Conservation (phyloP, 1,140 invertebrate genomes). For the Muscidifurax raptorellus region DNA sequence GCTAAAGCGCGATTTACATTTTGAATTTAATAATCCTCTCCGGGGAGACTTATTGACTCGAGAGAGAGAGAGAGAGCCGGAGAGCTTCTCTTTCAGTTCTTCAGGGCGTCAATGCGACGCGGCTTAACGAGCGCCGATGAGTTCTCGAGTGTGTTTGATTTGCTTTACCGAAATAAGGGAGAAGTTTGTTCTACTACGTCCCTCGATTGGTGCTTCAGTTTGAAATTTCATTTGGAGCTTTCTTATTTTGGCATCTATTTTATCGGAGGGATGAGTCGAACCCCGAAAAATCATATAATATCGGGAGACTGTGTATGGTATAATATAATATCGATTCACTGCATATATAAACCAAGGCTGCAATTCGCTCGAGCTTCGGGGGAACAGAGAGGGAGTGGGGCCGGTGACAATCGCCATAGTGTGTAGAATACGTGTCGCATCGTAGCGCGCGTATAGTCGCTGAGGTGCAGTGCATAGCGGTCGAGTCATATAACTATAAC, state of each 20-base stretch:
- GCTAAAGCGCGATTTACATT: conserved; percentile 58
- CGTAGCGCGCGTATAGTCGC: neutral
- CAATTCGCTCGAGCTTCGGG: conserved; percentile 18
- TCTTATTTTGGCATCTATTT: neutral
- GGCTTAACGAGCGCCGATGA: conserved; percentile 22
- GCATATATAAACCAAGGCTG: neutral
- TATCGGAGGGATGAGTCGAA: neutral
- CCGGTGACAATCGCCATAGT: conserved; percentile 6
- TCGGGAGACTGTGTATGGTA: neutral
- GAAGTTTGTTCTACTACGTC: neutral
- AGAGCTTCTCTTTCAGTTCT: conserved; percentile 30
- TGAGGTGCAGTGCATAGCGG: no score
- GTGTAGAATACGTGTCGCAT: neutral
- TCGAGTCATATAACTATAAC: conserved; percentile 56
- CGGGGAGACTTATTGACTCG: conserved; percentile 56
- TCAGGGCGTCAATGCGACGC: neutral
- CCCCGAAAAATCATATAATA: neutral
- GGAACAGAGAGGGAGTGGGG: neutral
- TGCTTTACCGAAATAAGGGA: neutral
- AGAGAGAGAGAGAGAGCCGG: neutral
- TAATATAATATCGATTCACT: neutral
- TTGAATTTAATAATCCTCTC: conserved; percentile 63
- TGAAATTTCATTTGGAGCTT: neutral
- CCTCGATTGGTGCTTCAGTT: neutral
- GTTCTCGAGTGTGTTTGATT: conserved; percentile 39